phyloP scores from a whole-genome alignment of 2,888 invertebrate species.

The Nudaria mundana region DNA sequence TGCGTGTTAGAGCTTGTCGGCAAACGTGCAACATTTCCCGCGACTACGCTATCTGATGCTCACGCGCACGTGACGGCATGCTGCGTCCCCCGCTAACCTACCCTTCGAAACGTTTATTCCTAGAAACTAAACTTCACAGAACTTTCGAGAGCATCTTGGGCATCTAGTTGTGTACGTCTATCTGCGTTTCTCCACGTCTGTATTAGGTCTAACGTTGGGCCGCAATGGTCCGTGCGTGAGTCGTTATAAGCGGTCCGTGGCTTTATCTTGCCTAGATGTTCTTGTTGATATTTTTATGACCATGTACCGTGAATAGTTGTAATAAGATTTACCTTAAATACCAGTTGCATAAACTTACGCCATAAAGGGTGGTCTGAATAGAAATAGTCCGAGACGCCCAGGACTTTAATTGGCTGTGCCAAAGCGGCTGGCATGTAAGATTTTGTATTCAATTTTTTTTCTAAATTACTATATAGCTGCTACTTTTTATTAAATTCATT shows the following conservation, averaged over 20 bases:
- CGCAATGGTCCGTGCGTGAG: conserved; percentile 50
- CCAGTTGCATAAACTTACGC: conserved; percentile 23
- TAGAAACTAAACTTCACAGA: conserved; percentile 35
- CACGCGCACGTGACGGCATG: conserved; percentile 69
- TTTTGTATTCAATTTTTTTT: too few relatives aligned
- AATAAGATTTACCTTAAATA: conserved; percentile 33
- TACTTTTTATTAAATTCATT: too few relatives aligned
- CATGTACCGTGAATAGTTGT: conserved; percentile 31
- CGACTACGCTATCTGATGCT: conserved; percentile 58
- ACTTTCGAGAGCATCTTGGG: conserved; percentile 30
- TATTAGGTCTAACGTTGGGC: conserved; percentile 37
- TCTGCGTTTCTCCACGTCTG: conserved; percentile 45
- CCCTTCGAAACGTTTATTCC: conserved; percentile 30
- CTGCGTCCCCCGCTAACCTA: conserved; percentile 22
- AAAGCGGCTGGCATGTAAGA: too few relatives aligned
- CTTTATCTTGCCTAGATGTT: conserved; percentile 41
- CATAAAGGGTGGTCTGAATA: conserved; percentile 21
- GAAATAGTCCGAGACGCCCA: too few relatives aligned
- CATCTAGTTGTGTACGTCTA: conserved; percentile 13
- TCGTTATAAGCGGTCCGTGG: conserved; percentile 39
- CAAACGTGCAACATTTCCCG: conserved; percentile 47
- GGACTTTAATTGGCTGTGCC: too few relatives aligned
- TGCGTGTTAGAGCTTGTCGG: conserved; percentile 38
- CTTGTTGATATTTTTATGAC: conserved; percentile 36
- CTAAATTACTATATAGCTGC: too few relatives aligned